Conservation (phyloP, 2,113 vertebrate species). For the Polyodon spathula region DNA sequence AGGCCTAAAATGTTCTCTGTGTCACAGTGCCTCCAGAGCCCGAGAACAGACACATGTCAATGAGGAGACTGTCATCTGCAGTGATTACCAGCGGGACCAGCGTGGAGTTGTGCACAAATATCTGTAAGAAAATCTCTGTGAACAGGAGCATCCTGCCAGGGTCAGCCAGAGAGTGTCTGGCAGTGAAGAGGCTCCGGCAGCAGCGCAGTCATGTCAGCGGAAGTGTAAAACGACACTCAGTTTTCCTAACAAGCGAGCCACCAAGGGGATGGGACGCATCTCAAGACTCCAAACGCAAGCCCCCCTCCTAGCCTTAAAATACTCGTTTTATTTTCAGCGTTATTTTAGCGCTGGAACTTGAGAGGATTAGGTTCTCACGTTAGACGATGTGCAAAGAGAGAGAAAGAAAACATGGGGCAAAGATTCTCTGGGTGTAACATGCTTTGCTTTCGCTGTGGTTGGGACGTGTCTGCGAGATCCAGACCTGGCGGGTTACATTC, state of each 20-base stretch:
- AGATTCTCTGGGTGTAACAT: conserved; percentile 35
- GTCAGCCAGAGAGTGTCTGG: conserved; percentile 69
- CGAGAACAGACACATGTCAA: neutral
- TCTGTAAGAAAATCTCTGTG: conserved; percentile 56
- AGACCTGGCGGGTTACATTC: too few relatives aligned
- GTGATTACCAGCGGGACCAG: conserved; percentile 22
- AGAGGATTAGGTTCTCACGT: conserved; percentile 55
- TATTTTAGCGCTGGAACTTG: conserved; percentile 73
- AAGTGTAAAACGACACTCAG: conserved; percentile 83
- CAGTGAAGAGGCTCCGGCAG: conserved; percentile 57
- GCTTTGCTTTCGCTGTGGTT: conserved; percentile 30
- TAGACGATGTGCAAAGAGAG: conserved; percentile 23
- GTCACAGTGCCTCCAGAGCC: neutral
- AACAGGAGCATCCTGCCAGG: conserved; percentile 51
- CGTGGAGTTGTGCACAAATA: conserved; percentile 52
- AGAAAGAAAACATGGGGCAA: conserved; percentile 42
- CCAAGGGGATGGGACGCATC: conserved; percentile 68
- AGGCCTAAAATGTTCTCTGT: neutral
- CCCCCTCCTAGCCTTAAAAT: conserved; percentile 74
- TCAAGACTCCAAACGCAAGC: conserved; percentile 77
- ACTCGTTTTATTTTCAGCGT: conserved; percentile 81
- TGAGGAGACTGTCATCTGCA: conserved; percentile 26
- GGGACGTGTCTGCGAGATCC: conserved; percentile 4
- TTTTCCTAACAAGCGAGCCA: conserved; percentile 75
- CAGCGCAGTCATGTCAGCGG: conserved; percentile 71